These are phyloP conservation scores for Apis laboriosa DNA, from an alignment of 1,140 invertebrate genomes.

Conservation along the genomic window DNA sequence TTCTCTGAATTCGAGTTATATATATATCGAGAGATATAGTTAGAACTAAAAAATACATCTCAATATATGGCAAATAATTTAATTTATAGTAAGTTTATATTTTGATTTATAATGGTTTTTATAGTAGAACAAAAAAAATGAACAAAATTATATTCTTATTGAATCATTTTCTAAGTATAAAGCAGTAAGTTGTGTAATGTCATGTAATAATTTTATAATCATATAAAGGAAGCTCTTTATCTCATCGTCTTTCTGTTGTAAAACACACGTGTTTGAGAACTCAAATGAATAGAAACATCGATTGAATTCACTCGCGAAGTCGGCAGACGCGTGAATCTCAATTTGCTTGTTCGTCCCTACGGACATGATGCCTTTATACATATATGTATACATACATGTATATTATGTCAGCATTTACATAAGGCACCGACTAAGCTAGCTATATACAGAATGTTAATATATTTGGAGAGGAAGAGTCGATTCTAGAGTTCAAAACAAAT, in stretches of 20 bases:
- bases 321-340: slow-evolving; percentile 65
- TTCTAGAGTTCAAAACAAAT: too few relatives aligned
- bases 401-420: slow-evolving; percentile 52
- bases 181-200: not conserved
- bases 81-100: too few relatives aligned
- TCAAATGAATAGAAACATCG: slow-evolving; percentile 53
- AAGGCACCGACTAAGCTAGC: slow-evolving; percentile 25
- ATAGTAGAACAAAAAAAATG: too few relatives aligned
- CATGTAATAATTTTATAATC: not conserved
- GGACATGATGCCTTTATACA: slow-evolving; percentile 35
- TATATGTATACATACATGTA: slow-evolving; percentile 27
- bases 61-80: too few relatives aligned
- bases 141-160: too few relatives aligned
- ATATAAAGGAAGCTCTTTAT: not conserved
- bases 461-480: too few relatives aligned
- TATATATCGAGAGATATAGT: too few relatives aligned
- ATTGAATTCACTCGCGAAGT: slow-evolving; percentile 52
- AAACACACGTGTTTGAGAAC: not conserved
- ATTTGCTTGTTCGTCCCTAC: slow-evolving; percentile 57
- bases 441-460: not conserved
- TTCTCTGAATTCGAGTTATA: too few relatives aligned
- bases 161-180: too few relatives aligned
- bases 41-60: too few relatives aligned
- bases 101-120: too few relatives aligned
- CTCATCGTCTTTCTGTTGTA: not conserved